Conservation (phyloP, 2,113 vertebrate genomes). For the Lichenostomus cassidix region DNA sequence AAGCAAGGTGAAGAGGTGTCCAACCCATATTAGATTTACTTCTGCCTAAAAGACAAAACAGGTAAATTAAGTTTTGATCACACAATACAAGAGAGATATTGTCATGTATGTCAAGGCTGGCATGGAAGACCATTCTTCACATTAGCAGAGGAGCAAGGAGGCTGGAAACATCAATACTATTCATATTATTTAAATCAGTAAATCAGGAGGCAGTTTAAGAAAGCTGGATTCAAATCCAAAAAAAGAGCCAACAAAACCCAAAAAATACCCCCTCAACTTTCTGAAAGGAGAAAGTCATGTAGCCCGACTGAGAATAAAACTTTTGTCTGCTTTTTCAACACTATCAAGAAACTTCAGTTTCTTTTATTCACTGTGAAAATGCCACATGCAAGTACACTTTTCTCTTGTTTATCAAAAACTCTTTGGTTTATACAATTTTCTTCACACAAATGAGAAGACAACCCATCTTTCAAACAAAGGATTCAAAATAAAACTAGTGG, state of each 20-base stretch:
- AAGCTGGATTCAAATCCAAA: background rate
- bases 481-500: background rate
- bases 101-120: background rate
- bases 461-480: background rate
- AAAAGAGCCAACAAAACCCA: background rate
- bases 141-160: background rate
- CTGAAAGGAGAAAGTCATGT: background rate
- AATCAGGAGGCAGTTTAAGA: background rate
- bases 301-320: background rate
- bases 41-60: slow-evolving; percentile 72
- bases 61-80: background rate
- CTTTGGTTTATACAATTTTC: background rate
- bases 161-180: background rate
- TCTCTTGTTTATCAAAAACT: background rate
- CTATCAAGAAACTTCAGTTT: background rate
- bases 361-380: background rate
- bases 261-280: background rate
- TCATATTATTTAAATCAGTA: background rate
- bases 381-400: background rate
- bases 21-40: slow-evolving; percentile 83
- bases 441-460: background rate
- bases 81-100: background rate
- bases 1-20: slow-evolving; percentile 90
- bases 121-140: background rate
- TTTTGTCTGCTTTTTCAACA: background rate